Base-by-base conservation (phyloP, 2,888 invertebrate genomes). In the Eupithecia insigniata region DNA sequence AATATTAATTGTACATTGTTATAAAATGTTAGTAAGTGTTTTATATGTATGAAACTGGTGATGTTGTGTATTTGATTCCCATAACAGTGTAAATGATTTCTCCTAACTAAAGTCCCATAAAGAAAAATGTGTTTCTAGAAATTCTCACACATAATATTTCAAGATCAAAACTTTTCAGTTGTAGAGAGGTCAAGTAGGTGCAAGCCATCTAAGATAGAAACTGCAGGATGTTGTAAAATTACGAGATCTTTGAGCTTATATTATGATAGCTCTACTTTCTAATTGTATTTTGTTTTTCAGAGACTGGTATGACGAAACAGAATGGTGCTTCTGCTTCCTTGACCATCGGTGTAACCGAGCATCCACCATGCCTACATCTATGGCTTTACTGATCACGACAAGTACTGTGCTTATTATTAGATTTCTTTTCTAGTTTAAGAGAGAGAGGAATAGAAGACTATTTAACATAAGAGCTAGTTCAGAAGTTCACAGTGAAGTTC, bases 241-340 rank as follows among this genome's bases (percentile, higher is more conserved):
- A n/a, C n/a, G n/a, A n/a, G n/a, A n/a, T n/a, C n/a, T n/a, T n/a
- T n/a, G n/a, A n/a, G n/a, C n/a, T n/a, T n/a, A n/a, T n/a, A n/a
- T n/a, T n/a, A n/a, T n/a, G n/a, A n/a, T n/a, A n/a, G n/a, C n/a
- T n/a, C n/a, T n/a, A 43, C 39, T 43, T 16, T 43, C 18, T 18
- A 14, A 43, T 5, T 12, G 12, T 43, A 43, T 18, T 18, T 64
- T 55, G 81, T 78, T 80, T 95, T 95, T 71, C 91, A 97, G 98
- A 81, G 95, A 97, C 83, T 96, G 97, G 93, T 98, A 97, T 84
- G 97, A 97, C 77, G 95, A 97, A 80, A 97, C 97, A 10, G 96
- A 96, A 55, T 98, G 97, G 95, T 98, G 98, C 88, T 98, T 98
- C 89, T 98, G 98, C 87, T 98, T 97, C 87, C 96, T 98, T 78